Evolutionary conservation across 1,140 invertebrate species (phyloP), one percentile per base, ranked within the genome.

Genomic region (Drosophila pruinosa): DNA sequence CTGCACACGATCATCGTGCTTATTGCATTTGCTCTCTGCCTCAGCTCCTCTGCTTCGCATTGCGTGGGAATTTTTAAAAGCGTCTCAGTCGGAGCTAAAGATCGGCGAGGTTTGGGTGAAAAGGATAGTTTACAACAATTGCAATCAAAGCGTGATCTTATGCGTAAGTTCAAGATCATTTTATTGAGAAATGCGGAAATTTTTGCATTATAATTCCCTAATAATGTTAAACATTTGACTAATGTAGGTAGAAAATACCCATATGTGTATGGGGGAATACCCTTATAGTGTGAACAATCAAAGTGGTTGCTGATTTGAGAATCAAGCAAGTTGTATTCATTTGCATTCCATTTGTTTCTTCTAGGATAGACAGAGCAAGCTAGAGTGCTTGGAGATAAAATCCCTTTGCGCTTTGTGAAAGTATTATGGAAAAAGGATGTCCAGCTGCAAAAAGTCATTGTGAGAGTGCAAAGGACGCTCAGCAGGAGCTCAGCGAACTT

Each of bases 341-440:
- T 6, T 19, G 14, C 1, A 2, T 39, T 17, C 2, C 12, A n/a
- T 17, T 36, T 10, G n/a, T 7, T 39, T 1, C 7, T 80, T 83
- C 0, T 61, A 85, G 80, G 36, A 50, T 58, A 67, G 19, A 41
- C 48, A 53, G 48, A 26, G 6, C 22, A 45, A 21, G 45, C n/a
- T n/a, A n/a, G n/a, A n/a, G n/a, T n/a, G n/a, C n/a, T n/a, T n/a
- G n/a, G n/a, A n/a, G n/a, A n/a, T n/a, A n/a, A n/a, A 31, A 10
- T 48, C 15, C 28, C 14, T 28, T 19, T 8, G 28, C 26, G 28
- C 28, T 10, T 72, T 19, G 53, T 58, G 45, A 59, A 56, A 85
- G 77, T 85, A 81, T 86, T 86, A 86, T 86, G 82, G 82, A 86
- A 88, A 75, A 62, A 86, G 75, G 75, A 86, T 86, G 82, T 86